phyloP scores from a whole-genome alignment of 2,113 vertebrate species.

The Rhegmatorhina hoffmannsi region DNA sequence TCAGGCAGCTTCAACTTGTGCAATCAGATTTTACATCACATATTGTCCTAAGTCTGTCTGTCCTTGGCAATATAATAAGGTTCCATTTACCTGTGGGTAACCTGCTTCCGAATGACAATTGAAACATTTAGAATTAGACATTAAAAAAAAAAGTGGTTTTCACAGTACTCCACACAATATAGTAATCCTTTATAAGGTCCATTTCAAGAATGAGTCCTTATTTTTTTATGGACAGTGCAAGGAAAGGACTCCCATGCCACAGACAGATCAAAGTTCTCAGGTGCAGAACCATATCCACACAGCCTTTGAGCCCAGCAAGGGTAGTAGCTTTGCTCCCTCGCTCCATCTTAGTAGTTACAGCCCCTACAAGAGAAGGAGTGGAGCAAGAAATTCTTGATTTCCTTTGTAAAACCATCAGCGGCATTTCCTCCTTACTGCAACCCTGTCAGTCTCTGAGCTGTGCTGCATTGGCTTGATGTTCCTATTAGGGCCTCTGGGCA shows the following conservation, averaged over 20 bases:
- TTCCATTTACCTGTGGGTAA: slow-evolving; percentile 26
- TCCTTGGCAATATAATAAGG: not conserved
- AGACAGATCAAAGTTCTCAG: not conserved
- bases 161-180: not conserved
- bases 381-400: not conserved
- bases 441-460: not conserved
- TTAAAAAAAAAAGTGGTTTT: not conserved
- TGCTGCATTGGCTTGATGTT: not conserved
- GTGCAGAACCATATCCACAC: not conserved
- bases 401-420: not conserved
- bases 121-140: not conserved
- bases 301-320: not conserved
- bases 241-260: not conserved
- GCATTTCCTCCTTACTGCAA: not conserved
- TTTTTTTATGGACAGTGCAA: not conserved
- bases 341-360: not conserved
- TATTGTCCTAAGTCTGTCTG: slow-evolving; percentile 12
- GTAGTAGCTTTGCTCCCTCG: not conserved
- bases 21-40: not conserved
- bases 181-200: not conserved
- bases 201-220: not conserved
- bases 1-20: slow-evolving; percentile 16
- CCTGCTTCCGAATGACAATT: slow-evolving; percentile 22
- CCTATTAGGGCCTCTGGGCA: not conserved
- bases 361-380: not conserved